Conservation (phyloP, 1,140 invertebrate species). For the Micrasema longulum region DNA sequence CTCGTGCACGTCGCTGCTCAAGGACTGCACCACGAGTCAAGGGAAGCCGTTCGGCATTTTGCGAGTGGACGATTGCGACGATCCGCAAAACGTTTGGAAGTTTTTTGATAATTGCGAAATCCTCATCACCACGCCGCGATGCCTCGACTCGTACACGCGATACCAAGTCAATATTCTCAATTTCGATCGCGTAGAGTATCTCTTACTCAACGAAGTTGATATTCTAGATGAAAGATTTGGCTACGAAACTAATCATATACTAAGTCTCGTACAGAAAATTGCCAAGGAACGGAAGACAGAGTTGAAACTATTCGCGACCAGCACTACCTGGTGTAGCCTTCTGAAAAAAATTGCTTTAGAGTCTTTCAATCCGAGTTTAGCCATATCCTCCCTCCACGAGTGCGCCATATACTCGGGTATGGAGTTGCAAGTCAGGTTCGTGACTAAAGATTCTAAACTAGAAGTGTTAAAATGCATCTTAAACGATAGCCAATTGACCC, state of each 20-base stretch:
- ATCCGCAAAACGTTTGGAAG: constrained; percentile 11
- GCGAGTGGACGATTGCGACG: constrained; percentile 27
- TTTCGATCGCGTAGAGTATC: background rate
- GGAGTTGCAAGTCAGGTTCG: constrained; percentile 58
- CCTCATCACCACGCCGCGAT: constrained; percentile 20
- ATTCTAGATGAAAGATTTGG: constrained; percentile 13
- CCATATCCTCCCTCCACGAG: constrained; percentile 62
- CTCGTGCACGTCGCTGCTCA: constrained; percentile 3
- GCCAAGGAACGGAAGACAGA: constrained; percentile 4
- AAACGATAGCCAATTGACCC: background rate
- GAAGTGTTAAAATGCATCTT: constrained; percentile 3
- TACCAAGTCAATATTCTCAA: constrained; percentile 16
- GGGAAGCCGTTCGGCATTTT: constrained; percentile 6
- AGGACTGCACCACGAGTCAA: background rate
- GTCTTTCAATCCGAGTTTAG: constrained; percentile 60
- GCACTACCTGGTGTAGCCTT: constrained; percentile 60
- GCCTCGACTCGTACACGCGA: background rate
- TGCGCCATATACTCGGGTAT: constrained; percentile 62
- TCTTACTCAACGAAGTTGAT: constrained; percentile 1
- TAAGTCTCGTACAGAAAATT: background rate
- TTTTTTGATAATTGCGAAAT: constrained; percentile 6
- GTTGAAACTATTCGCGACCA: constrained; percentile 49
- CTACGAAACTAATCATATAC: background rate
- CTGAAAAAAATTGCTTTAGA: constrained; percentile 59
- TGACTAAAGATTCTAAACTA: constrained; percentile 36